Percentiles rank a stretch among this genome's conserved stretches.
These are phyloP conservation scores for Diplosoma virens DNA, from an alignment of 23 tunicate species.

Conservation along the genomic window DNA sequence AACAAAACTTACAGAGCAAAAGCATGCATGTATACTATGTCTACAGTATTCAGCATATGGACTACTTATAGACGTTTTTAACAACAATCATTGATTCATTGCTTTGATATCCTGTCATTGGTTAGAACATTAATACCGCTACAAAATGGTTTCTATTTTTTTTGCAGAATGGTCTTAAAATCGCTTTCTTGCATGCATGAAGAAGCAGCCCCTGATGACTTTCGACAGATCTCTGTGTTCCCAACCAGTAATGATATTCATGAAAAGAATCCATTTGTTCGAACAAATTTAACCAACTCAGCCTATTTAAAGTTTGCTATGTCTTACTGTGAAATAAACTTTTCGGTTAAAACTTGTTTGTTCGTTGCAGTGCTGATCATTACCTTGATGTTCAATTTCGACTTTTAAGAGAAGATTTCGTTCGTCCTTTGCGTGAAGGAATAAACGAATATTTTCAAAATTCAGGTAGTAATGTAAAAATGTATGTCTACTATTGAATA, in stretches of 20 bases:
- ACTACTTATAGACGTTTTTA: too few species aligned
- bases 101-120: too few species aligned
- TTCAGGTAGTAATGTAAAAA: not conserved
- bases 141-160: too few species aligned
- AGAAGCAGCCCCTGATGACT: slow-evolving; percentile 66
- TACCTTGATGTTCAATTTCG: slow-evolving; percentile 81
- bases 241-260: slow-evolving; percentile 56
- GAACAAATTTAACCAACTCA: slow-evolving; percentile 40
- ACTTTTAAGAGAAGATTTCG: slow-evolving; percentile 64
- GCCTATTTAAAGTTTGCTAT: slow-evolving; percentile 11
- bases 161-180: too few species aligned
- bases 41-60: too few species aligned
- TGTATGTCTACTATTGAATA: not conserved
- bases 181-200: too few species aligned
- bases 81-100: too few species aligned
- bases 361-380: slow-evolving; percentile 45
- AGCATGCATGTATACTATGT: too few species aligned
- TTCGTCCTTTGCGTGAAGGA: slow-evolving; percentile 64
- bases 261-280: slow-evolving; percentile 45
- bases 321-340: too few species aligned
- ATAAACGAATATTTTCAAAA: slow-evolving; percentile 29
- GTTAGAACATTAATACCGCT: too few species aligned
- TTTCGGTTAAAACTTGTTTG: too few species aligned
- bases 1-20: too few species aligned
- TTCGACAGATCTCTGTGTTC: slow-evolving; percentile 70